Conservation (phyloP, 2,888 invertebrate species). For the Drosophila merina region DNA sequence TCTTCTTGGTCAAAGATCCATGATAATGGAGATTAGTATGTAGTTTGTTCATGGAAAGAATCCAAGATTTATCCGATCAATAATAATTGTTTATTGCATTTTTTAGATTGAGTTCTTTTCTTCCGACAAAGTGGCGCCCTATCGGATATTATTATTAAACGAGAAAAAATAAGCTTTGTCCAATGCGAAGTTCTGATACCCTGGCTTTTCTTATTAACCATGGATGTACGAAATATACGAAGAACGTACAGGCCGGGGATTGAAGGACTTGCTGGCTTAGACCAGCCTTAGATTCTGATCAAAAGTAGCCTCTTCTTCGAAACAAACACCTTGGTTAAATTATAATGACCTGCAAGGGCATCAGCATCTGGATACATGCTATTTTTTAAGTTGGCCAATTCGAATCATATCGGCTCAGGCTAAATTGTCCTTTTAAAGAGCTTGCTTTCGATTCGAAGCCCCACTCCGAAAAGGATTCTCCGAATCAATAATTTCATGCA, state of each 20-base stretch:
- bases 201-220: neutral
- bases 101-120: neutral
- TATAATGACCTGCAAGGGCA: neutral
- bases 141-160: neutral
- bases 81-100: neutral
- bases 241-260: too few relatives aligned
- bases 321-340: neutral
- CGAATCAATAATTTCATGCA: slow-evolving; percentile 75
- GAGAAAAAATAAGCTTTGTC: neutral
- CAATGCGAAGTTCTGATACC: neutral
- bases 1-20: too few relatives aligned
- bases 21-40: too few relatives aligned
- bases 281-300: too few relatives aligned
- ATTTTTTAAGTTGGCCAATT: neutral
- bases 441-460: neutral
- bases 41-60: too few relatives aligned
- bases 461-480: slow-evolving; percentile 44
- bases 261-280: too few relatives aligned
- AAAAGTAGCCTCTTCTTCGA: too few relatives aligned
- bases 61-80: neutral
- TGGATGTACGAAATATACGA: too few relatives aligned
- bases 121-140: neutral
- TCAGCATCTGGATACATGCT: neutral
- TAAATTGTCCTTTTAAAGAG: neutral
- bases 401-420: neutral